Base-by-base conservation (phyloP, 2,113 vertebrate species). In the Ctenomys sociabilis region DNA sequence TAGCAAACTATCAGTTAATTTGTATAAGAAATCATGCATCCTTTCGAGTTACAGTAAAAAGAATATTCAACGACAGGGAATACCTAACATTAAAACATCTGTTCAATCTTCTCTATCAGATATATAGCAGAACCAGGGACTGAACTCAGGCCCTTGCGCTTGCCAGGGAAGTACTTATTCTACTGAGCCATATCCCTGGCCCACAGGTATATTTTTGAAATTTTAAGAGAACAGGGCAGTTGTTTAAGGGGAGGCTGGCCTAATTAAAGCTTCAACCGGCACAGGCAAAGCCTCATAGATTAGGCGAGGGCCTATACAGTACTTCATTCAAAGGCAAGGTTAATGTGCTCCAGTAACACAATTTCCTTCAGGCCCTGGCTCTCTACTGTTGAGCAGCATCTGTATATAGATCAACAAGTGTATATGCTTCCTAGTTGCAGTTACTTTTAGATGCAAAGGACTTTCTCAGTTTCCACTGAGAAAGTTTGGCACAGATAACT, bases 11-110 rank as follows among this genome's bases (percentile, higher is more conserved):
- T 70, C 68, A 70, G 32, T 52, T 92, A 82, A 52, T 61, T 30
- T 75, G 22, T 45, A 26, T 68, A 43, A 89, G 28, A 66, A 94
- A 75, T 64, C 57, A 88, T 9, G 7, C 7, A 80, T 37, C 72
- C 43, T 78, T 64, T 73, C 80, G 88, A 95, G 84, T 52, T 80
- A 88, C 40, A 77, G 77, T 75, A 85, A 81, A 32, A 88, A 91
- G 37, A 88, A 88, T 37, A 35, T 37, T 77, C 37, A 72, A 63
- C 52, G 19, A 63, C 40, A 85, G 35, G 13, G 78, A 80, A 92
- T 75, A 43, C 12, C 10, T 75, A 75, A 43, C 83, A 66, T 72
- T 72, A 52, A 81, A 85, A 77, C 43, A 16, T 10, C 35, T 89
- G n/a, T 81, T 49, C 21, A 32, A 7, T 81, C 85, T 45, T 82